Evolutionary conservation across 2,888 invertebrate species (phyloP).

Genomic region (Ornithoptera alexandrae): DNA sequence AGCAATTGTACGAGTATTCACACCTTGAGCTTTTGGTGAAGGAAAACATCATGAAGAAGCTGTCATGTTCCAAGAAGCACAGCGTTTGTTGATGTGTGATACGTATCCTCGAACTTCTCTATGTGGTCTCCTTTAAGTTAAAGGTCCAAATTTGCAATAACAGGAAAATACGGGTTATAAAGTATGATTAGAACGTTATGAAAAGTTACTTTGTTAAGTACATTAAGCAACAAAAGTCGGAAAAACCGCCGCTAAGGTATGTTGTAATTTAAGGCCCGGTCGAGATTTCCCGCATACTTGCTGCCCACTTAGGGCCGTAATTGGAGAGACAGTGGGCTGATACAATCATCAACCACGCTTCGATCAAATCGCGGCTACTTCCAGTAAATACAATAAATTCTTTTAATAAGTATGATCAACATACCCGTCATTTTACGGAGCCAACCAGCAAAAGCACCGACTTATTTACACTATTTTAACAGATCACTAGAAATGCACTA

Average conservation of each 20-base stretch:
- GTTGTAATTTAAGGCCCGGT: constrained; percentile 7
- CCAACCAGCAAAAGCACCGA: neutral
- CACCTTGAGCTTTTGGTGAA: no score
- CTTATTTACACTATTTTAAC: neutral
- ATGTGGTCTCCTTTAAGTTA: no score
- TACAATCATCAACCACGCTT: neutral
- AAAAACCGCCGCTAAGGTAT: constrained; percentile 7
- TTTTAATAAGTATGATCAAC: neutral
- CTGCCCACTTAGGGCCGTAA: constrained; percentile 21
- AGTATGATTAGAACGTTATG: no score
- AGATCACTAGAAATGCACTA: constrained; percentile 31
- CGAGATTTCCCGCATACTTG: constrained; percentile 24
- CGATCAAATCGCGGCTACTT: constrained; percentile 12
- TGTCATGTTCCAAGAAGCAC: no score
- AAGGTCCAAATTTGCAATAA: no score
- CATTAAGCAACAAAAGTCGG: constrained; percentile 10
- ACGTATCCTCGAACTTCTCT: no score
- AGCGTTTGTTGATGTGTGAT: no score
- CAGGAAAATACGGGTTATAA: no score
- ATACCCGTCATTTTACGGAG: constrained; percentile 15
- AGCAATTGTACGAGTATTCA: no score
- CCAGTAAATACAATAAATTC: constrained; percentile 5
- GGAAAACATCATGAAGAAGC: no score
- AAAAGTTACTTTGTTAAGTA: neutral
- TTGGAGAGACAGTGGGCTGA: constrained; percentile 23